Evolutionary conservation across 53 echinoderm and acorn worm species (phyloP).

Genomic region (Holothuria scabra): DNA sequence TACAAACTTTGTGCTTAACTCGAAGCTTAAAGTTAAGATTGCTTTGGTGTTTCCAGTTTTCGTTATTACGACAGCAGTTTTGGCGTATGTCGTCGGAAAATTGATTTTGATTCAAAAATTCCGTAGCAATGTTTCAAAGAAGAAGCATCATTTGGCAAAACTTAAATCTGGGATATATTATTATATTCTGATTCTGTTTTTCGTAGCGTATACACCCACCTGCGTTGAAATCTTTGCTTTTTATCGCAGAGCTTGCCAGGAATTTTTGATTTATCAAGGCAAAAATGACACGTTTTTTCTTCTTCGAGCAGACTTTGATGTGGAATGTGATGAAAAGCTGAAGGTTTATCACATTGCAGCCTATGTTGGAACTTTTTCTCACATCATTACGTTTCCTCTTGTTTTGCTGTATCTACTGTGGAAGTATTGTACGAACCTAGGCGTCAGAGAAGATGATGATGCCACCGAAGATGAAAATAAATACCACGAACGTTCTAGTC

Average conservation of each 20-base stretch:
- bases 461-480: no score
- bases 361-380: not conserved
- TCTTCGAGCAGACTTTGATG: conserved; percentile 16
- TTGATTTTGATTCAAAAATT: not conserved
- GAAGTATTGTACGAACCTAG: not conserved
- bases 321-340: not conserved
- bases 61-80: not conserved
- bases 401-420: not conserved
- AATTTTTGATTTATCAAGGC: not conserved
- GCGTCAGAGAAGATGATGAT: no score
- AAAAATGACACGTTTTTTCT: not conserved
- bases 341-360: conserved; percentile 1
- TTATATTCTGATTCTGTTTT: conserved; percentile 3
- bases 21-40: not conserved
- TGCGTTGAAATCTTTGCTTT: not conserved
- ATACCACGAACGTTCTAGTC: no score
- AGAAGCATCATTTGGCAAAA: no score
- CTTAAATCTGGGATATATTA: not conserved
- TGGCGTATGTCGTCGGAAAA: not conserved
- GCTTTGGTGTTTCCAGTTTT: not conserved
- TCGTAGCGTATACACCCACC: no score
- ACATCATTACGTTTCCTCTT: conserved; percentile 1
- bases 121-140: not conserved
- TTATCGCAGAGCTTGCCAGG: not conserved
- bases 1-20: not conserved